Percentiles rank a stretch among this genome's conserved stretches.
Evolutionary conservation across 2,888 invertebrate genomes (phyloP).

Genomic region (Lutraria lutraria): DNA sequence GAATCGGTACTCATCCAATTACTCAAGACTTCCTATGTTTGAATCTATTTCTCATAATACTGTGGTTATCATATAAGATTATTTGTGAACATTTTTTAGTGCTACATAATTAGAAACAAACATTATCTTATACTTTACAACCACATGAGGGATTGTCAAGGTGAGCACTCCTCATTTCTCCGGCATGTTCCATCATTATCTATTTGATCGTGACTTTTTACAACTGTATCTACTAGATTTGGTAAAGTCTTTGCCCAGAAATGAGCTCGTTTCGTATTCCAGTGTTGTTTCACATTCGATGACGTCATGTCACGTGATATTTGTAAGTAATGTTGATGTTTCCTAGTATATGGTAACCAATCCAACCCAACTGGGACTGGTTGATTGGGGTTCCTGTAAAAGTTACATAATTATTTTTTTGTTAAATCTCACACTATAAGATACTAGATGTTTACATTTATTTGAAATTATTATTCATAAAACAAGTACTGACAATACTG

Average conservation of each 20-base stretch:
- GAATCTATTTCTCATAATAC: too few species aligned
- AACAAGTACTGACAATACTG: too few species aligned
- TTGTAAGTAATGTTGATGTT: constrained; percentile 42
- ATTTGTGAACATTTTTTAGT: too few species aligned
- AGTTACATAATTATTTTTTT: neutral
- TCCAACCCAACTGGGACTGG: constrained; percentile 29
- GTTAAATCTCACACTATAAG: too few species aligned
- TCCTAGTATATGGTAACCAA: constrained; percentile 40
- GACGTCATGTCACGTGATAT: constrained; percentile 46
- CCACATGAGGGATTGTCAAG: neutral
- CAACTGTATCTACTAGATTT: neutral
- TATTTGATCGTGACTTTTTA: neutral
- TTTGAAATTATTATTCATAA: too few species aligned
- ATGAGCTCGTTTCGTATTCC: constrained; percentile 24
- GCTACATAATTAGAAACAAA: too few species aligned
- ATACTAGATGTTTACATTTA: too few species aligned
- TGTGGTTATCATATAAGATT: too few species aligned
- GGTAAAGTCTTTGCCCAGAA: constrained; percentile 37
- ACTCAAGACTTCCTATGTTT: too few species aligned
- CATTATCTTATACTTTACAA: too few species aligned
- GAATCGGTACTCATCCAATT: too few species aligned
- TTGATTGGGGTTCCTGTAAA: constrained; percentile 38
- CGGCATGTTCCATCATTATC: neutral
- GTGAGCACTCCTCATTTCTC: neutral
- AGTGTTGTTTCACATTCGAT: constrained; percentile 35